phyloP scores from a whole-genome alignment of 2,797 vertebrate species.

The Pipistrellus pygmaeus region DNA sequence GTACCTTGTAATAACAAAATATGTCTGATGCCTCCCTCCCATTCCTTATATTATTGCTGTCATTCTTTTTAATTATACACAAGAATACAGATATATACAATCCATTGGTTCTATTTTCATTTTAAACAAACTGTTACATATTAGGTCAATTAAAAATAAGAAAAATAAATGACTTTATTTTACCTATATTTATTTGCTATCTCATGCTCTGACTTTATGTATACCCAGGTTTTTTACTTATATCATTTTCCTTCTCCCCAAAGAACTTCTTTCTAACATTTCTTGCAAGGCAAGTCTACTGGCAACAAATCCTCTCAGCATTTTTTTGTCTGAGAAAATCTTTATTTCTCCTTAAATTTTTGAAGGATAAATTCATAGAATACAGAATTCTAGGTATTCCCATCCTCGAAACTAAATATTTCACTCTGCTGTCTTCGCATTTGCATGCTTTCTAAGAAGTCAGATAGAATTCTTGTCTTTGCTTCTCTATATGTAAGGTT shows the following conservation, averaged over 20 bases:
- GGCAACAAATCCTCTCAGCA: background rate
- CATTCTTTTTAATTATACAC: background rate
- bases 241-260: background rate
- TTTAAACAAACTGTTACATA: background rate
- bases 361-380: background rate
- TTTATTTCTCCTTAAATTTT: background rate
- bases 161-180: background rate
- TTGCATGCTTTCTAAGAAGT: background rate
- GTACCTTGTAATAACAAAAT: background rate
- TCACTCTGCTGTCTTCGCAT: background rate
- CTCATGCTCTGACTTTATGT: background rate
- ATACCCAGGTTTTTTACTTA: background rate
- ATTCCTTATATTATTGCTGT: background rate
- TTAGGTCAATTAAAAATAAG: background rate
- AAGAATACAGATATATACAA: background rate
- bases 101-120: background rate
- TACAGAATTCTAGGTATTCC: background rate
- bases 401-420: background rate
- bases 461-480: background rate
- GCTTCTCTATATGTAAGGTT: background rate
- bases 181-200: background rate
- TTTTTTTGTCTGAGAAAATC: background rate
- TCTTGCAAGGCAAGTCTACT: background rate
- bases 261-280: background rate
- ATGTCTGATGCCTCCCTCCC: background rate